A percentile compares a stretch with the other conserved stretches of the same genome.
Conservation (phyloP, 2,888 invertebrate species). For the Eremobia ochroleuca region DNA sequence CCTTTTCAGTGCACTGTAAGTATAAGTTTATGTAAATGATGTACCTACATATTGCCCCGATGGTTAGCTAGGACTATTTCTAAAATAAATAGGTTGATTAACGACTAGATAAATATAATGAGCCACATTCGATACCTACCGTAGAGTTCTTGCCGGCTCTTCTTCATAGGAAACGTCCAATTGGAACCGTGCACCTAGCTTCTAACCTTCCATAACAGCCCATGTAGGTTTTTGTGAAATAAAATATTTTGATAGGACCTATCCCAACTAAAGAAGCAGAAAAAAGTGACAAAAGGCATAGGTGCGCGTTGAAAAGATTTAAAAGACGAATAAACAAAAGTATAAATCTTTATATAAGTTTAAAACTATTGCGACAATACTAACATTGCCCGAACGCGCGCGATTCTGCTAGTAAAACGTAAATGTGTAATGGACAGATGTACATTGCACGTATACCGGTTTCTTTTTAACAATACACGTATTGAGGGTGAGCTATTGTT, state of each 20-base stretch:
- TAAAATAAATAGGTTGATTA: not conserved
- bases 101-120: not conserved
- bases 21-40: constrained; percentile 41
- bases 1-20: constrained; percentile 94
- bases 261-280: not conserved
- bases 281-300: not conserved
- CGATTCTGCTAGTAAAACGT: not conserved
- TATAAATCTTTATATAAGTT: not conserved
- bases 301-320: not conserved
- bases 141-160: not conserved
- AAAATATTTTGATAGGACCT: not conserved
- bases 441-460: constrained; percentile 14
- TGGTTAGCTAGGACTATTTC: not conserved
- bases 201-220: not conserved
- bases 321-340: not conserved
- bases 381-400: not conserved
- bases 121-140: not conserved
- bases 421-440: constrained; percentile 3
- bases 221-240: not conserved
- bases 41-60: not conserved
- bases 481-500: constrained; percentile 16
- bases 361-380: not conserved
- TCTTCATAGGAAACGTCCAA: not conserved
- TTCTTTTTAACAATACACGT: constrained; percentile 11
- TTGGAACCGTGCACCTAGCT: not conserved